phyloP scores from a whole-genome alignment of 2,888 invertebrate species.

The Lithophane leautieri region DNA sequence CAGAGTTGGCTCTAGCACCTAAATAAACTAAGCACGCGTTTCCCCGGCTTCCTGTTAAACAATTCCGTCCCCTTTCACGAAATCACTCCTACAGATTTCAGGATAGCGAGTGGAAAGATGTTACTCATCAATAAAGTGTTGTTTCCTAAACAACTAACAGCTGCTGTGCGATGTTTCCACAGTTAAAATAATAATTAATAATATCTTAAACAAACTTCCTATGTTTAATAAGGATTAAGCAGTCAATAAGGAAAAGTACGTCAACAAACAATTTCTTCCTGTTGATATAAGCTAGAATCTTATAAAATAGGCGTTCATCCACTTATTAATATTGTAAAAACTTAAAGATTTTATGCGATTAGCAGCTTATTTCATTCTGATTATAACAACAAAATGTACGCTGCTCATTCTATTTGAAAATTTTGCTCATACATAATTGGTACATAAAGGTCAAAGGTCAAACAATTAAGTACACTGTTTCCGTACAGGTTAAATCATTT shows the following conservation, averaged over 20 bases:
- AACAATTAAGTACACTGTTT: constrained; percentile 22
- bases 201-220: neutral
- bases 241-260: neutral
- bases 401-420: neutral
- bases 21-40: no score
- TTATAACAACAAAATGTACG: neutral
- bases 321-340: neutral
- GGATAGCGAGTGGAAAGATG: no score
- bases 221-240: neutral
- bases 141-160: no score
- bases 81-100: no score
- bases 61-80: no score
- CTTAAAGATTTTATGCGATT: neutral
- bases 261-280: neutral
- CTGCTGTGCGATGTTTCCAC: no score
- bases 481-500: constrained; percentile 34
- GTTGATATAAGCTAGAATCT: constrained; percentile 1
- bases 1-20: no score
- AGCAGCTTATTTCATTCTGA: neutral
- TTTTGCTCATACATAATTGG: neutral
- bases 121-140: no score
- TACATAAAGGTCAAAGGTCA: constrained; percentile 19
- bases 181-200: no score
- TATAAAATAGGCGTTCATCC: no score
- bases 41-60: no score